phyloP scores from a whole-genome alignment of 2,113 vertebrate genomes.

The Datnioides undecimradiatus region DNA sequence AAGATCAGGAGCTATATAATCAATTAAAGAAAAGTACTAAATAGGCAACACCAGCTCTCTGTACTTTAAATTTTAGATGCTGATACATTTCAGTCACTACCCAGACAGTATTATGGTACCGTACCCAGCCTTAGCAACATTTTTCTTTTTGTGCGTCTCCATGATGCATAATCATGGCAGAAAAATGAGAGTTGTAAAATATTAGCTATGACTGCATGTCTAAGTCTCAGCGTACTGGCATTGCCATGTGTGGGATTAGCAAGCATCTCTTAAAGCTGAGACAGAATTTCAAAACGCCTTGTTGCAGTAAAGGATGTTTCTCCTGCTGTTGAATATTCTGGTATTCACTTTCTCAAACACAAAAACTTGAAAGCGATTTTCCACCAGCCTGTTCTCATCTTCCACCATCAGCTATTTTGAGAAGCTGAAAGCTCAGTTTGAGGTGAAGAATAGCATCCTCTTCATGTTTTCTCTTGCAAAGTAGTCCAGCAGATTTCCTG shows the following conservation, averaged over 20 bases:
- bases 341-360: not conserved
- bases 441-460: conserved; percentile 6
- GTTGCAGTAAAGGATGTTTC: not conserved
- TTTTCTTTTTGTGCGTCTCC: not conserved
- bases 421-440: not conserved
- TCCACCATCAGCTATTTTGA: conserved; percentile 14
- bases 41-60: not conserved
- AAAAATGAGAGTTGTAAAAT: not conserved
- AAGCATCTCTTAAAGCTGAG: not conserved
- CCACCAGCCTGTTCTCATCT: conserved; percentile 11
- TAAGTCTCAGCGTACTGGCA: not conserved
- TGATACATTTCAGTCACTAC: not conserved
- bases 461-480: conserved; percentile 12
- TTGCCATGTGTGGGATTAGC: not conserved
- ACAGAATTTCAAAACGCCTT: not conserved
- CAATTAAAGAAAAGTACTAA: not conserved
- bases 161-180: not conserved
- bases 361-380: not conserved
- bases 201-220: not conserved
- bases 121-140: not conserved
- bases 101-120: not conserved
- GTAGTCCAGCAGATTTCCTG: conserved; percentile 13
- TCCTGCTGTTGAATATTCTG: not conserved
- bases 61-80: not conserved
- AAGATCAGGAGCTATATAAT: not conserved